Evolutionary conservation across 2,113 vertebrate genomes (phyloP).

Genomic region (Budorcas taxicolor): DNA sequence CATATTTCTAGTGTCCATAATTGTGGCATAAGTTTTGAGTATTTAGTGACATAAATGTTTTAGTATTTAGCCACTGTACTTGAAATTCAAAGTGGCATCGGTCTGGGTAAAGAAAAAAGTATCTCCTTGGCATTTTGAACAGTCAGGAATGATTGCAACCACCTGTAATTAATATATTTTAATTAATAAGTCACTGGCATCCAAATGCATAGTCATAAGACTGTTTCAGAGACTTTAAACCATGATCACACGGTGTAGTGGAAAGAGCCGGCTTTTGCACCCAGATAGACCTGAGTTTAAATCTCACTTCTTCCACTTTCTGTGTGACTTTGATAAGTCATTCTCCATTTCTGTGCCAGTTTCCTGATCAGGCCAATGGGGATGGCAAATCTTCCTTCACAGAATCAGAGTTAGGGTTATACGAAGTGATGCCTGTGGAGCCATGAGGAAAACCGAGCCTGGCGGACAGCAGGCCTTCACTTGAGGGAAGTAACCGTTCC

Average conservation of each 20-base stretch:
- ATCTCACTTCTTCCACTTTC: background rate
- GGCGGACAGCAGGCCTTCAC: background rate
- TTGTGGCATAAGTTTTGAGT: background rate
- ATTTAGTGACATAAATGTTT: background rate
- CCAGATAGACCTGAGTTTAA: background rate
- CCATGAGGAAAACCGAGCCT: fast-evolving
- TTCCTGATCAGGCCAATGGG: background rate
- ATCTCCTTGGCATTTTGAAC: constrained; percentile 13
- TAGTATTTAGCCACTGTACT: background rate
- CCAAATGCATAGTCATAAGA: background rate
- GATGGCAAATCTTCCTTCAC: background rate
- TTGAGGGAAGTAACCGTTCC: background rate
- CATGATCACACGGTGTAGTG: background rate
- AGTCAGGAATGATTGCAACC: background rate
- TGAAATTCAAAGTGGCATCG: background rate
- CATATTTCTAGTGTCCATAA: background rate
- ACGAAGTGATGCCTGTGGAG: no score
- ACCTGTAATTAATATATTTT: background rate
- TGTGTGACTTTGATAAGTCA: background rate
- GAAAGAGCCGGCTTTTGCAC: background rate
- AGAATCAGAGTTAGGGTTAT: background rate
- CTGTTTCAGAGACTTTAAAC: background rate
- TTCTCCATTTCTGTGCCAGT: background rate
- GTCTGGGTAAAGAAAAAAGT: background rate
- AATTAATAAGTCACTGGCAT: background rate